Conservation (phyloP, 2,888 invertebrate genomes). For the Lamellibrachia satsuma region DNA sequence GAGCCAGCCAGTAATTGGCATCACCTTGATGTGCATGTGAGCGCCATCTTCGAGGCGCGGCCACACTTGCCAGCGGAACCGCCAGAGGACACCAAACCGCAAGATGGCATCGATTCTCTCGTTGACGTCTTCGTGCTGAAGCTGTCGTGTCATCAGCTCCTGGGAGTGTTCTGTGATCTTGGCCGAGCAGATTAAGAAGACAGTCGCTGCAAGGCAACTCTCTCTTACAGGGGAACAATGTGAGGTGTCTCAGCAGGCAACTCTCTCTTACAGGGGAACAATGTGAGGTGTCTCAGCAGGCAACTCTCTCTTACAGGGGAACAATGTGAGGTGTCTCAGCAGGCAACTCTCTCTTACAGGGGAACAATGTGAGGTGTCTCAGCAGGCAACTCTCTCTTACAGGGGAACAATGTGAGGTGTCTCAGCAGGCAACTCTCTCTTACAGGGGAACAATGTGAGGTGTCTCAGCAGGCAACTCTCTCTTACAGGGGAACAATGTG, state of each 20-base stretch:
- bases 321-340: too few relatives aligned
- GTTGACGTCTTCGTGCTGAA: slow-evolving; percentile 84
- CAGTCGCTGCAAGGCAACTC: slow-evolving; percentile 72
- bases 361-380: too few relatives aligned
- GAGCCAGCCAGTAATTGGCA: background rate
- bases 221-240: background rate
- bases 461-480: too few relatives aligned
- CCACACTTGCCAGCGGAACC: slow-evolving; percentile 97
- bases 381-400: too few relatives aligned
- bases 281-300: too few relatives aligned
- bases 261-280: too few relatives aligned
- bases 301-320: too few relatives aligned
- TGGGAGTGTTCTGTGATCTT: slow-evolving; percentile 89
- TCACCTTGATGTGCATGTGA: slow-evolving; percentile 88
- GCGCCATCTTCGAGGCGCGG: slow-evolving; percentile 99
- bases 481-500: too few relatives aligned
- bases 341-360: too few relatives aligned
- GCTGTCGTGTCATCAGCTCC: slow-evolving; percentile 86
- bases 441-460: too few relatives aligned
- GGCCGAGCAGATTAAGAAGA: slow-evolving; percentile 92
- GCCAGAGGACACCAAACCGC: slow-evolving; percentile 86
- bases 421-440: too few relatives aligned
- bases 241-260: background rate
- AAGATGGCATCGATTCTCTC: slow-evolving; percentile 85
- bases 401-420: too few relatives aligned